Conservation (phyloP, 2,797 vertebrate genomes). For the Orestias chungarensis region DNA sequence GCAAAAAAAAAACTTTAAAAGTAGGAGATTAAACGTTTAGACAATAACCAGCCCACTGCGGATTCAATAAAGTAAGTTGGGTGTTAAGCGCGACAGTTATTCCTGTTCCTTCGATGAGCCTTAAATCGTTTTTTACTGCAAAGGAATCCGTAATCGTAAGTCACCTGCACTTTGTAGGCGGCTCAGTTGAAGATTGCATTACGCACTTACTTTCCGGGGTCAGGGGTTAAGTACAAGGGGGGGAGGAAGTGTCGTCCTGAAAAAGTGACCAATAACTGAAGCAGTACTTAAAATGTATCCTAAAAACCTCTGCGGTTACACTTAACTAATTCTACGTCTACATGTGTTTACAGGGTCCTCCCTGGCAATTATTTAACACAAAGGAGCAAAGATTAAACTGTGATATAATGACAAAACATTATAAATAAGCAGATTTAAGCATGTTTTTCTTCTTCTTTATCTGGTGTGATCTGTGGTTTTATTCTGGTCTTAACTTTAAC, state of each 20-base stretch:
- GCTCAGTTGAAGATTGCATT: conserved; percentile 83
- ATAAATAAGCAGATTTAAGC: conserved; percentile 7
- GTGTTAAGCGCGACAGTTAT: conserved; percentile 53
- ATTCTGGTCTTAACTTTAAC: conserved; percentile 68
- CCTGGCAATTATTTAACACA: conserved; percentile 70
- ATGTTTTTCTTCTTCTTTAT: conserved; percentile 59
- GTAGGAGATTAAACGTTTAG: not conserved
- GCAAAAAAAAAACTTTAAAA: not conserved
- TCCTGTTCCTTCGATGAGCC: conserved; percentile 56
- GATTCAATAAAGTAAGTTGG: conserved; percentile 51
- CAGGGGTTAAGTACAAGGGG: conserved; percentile 89
- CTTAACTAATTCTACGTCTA: conserved; percentile 71
- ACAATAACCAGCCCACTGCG: not conserved
- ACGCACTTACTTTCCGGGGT: conserved; percentile 84
- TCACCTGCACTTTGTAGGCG: conserved; percentile 80
- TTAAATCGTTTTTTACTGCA: conserved; percentile 73
- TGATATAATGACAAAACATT: conserved; percentile 2
- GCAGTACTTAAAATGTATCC: conserved; percentile 75
- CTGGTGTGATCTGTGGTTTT: conserved; percentile 68
- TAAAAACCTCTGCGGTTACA: conserved; percentile 77
- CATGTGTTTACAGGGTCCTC: no score
- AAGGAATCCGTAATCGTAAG: conserved; percentile 69
- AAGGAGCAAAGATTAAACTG: conserved; percentile 76
- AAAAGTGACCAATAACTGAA: conserved; percentile 83
- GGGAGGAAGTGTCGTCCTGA: conserved; percentile 87